These are phyloP conservation scores for Formica aserva DNA, from an alignment of 2,888 invertebrate species.

Conservation along the genomic window DNA sequence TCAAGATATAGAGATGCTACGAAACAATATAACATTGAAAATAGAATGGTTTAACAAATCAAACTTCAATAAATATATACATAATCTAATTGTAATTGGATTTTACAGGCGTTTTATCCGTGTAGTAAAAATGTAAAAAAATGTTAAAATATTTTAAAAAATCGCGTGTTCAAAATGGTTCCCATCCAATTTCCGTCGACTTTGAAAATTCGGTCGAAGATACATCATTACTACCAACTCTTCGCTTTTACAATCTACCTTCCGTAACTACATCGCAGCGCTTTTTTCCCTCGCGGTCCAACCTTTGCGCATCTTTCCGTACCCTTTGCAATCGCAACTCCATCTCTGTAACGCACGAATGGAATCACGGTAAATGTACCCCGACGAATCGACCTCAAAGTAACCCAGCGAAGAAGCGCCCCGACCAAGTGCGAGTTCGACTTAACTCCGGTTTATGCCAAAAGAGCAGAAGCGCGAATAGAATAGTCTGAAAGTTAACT, in stretches of 20 bases:
- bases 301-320: not conserved
- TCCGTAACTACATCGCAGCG: not conserved
- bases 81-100: not conserved
- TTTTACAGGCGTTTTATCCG: not conserved
- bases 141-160: not conserved
- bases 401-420: slow-evolving; percentile 32
- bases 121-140: not conserved
- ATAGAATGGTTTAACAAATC: not conserved
- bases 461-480: slow-evolving; percentile 30
- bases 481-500: slow-evolving; percentile 36
- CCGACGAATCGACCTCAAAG: slow-evolving; percentile 63
- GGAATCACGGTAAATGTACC: slow-evolving; percentile 62
- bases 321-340: slow-evolving; percentile 5
- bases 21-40: not conserved
- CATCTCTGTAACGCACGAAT: slow-evolving; percentile 59
- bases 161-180: not conserved
- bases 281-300: not conserved
- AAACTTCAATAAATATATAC: not conserved
- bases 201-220: not conserved
- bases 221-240: slow-evolving; percentile 8
- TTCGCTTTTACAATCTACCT: not conserved
- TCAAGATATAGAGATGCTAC: not conserved
- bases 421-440: not conserved
- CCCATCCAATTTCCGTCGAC: not conserved
- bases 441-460: slow-evolving; percentile 3